These are phyloP conservation scores for Adineta ricciae DNA, from an alignment of 2,888 invertebrate species.

Conservation along the genomic window DNA sequence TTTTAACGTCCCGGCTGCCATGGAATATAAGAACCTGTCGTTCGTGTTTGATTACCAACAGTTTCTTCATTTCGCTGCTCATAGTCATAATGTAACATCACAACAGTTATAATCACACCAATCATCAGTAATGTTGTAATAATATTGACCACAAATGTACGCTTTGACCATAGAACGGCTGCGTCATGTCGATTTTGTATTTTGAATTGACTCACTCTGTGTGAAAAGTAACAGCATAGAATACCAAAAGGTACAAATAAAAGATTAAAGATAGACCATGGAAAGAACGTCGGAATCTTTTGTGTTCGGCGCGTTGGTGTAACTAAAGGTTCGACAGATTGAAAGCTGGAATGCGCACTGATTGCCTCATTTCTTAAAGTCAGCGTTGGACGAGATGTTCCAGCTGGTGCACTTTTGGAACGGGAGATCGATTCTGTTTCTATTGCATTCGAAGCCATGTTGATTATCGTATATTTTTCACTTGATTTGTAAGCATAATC, in stretches of 20 bases:
- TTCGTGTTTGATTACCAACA: not conserved
- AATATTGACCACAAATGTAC: not conserved
- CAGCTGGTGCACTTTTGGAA: not conserved
- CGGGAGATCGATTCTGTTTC: constrained; percentile 11
- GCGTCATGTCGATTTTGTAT: not conserved
- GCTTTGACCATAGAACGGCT: not conserved
- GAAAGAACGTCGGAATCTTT: not conserved
- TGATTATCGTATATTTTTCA: too few relatives aligned
- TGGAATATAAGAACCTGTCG: not conserved
- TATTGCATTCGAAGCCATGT: not conserved
- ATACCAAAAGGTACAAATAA: not conserved
- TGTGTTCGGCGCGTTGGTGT: not conserved
- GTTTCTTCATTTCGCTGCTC: not conserved
- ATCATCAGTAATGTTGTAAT: not conserved
- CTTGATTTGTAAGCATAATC: too few relatives aligned
- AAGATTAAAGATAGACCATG: not conserved
- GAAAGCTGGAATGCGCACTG: not conserved
- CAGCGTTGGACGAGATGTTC: not conserved
- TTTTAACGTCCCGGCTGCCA: constrained; percentile 10
- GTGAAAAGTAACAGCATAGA: not conserved
- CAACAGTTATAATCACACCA: not conserved
- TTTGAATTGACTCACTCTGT: not conserved
- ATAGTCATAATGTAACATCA: not conserved
- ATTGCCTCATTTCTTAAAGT: not conserved
- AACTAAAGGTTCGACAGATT: not conserved